Conservation (phyloP, 2,888 invertebrate genomes). For the Plagodis pulveraria region DNA sequence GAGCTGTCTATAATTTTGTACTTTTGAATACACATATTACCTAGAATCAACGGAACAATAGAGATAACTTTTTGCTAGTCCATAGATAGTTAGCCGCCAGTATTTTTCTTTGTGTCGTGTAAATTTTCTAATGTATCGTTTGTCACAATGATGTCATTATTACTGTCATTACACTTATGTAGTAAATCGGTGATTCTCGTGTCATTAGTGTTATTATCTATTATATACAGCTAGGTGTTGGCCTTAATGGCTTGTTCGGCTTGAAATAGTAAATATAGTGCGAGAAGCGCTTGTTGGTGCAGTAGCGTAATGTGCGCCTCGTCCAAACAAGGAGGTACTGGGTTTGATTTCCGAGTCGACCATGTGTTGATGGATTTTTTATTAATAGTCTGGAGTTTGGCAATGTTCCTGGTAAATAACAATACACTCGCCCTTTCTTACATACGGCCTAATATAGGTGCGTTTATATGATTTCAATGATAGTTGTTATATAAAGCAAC, state of each 20-base stretch:
- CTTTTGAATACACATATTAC: conserved; percentile 11
- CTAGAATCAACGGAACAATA: conserved; percentile 24
- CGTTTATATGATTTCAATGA: too few species aligned
- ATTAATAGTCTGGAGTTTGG: too few species aligned
- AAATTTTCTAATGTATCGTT: conserved; percentile 23
- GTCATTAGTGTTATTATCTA: conserved; percentile 16
- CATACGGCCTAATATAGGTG: too few species aligned
- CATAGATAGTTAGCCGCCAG: conserved; percentile 7
- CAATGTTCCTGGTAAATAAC: too few species aligned
- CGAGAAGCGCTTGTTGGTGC: not conserved
- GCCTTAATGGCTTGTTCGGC: conserved; percentile 13
- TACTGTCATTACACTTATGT: conserved; percentile 17
- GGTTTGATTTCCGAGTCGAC: too few species aligned
- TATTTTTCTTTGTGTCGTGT: conserved; percentile 16
- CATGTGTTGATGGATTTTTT: too few species aligned
- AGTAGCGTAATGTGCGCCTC: too few species aligned
- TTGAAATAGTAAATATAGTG: conserved; percentile 7
- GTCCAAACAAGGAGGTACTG: too few species aligned
- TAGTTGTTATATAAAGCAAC: too few species aligned
- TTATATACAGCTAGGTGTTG: conserved; percentile 20
- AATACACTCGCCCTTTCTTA: too few species aligned
- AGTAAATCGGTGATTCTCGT: conserved; percentile 19
- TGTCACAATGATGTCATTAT: conserved; percentile 18
- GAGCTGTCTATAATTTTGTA: conserved; percentile 23
- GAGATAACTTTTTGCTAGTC: conserved; percentile 15